phyloP scores from a whole-genome alignment of 2,113 vertebrate species.

The Peromyscus polionotus region DNA sequence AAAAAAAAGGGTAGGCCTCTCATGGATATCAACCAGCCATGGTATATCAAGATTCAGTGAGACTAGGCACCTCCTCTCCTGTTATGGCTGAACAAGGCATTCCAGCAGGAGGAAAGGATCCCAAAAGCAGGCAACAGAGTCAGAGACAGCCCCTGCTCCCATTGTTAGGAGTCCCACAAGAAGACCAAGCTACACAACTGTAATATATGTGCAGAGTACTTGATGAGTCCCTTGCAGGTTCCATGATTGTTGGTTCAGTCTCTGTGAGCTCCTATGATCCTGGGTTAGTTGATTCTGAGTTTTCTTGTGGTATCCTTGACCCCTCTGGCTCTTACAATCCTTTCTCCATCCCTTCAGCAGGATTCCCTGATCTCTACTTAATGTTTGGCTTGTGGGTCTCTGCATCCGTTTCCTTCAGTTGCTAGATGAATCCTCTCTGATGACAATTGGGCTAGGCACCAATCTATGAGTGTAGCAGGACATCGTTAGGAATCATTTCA shows the following conservation, averaged over 20 bases:
- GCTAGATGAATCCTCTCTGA: neutral
- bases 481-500: neutral
- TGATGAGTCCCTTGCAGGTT: neutral
- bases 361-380: neutral
- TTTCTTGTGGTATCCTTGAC: neutral
- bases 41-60: too few species aligned
- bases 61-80: too few species aligned
- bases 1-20: too few species aligned
- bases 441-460: neutral
- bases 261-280: neutral
- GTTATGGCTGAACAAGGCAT: too few species aligned
- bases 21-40: too few species aligned
- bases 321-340: neutral
- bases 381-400: neutral
- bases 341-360: neutral
- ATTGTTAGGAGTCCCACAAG: neutral
- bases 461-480: neutral
- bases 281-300: neutral
- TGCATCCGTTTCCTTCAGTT: neutral
- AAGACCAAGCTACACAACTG: neutral
- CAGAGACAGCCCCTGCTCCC: too few species aligned
- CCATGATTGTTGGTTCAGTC: too few species aligned
- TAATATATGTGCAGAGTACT: neutral
- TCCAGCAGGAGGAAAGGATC: too few species aligned
- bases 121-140: too few species aligned